A percentile compares a stretch with the other conserved stretches of the same genome.
Evolutionary conservation across 2,113 vertebrate genomes (phyloP).

Genomic region (Ancistrus triradiatus): DNA sequence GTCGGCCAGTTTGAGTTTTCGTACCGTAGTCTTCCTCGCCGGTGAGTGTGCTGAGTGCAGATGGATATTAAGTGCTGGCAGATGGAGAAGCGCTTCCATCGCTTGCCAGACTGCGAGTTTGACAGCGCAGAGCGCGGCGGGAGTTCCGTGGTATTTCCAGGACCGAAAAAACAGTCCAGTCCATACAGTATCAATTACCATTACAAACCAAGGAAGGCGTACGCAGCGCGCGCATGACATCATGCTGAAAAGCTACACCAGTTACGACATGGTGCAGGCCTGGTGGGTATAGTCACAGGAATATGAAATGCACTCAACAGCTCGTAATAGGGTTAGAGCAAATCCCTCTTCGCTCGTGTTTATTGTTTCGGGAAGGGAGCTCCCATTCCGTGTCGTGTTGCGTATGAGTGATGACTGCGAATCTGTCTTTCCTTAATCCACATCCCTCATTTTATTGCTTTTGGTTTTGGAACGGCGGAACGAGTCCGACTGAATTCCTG

Average conservation of each 20-base stretch:
- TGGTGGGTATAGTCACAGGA: background rate
- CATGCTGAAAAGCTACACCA: background rate
- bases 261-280: background rate
- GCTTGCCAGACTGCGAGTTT: slow-evolving; percentile 48
- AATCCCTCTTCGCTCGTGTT: slow-evolving; percentile 8
- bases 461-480: too few relatives aligned
- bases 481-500: too few relatives aligned
- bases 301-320: background rate
- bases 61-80: slow-evolving; percentile 58
- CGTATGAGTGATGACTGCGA: slow-evolving; percentile 36
- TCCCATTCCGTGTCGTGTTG: slow-evolving; percentile 51
- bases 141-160: slow-evolving; percentile 40
- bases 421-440: slow-evolving; percentile 49
- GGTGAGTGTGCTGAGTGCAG: slow-evolving; percentile 23
- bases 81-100: slow-evolving; percentile 56
- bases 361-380: slow-evolving; percentile 17
- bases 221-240: background rate
- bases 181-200: background rate
- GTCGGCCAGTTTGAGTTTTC: too few relatives aligned
- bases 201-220: background rate
- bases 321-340: slow-evolving; percentile 1
- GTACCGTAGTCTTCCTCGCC: too few relatives aligned
- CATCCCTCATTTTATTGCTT: background rate
- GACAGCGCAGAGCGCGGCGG: slow-evolving; percentile 14
- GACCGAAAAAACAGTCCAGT: background rate